Conservation (phyloP, 2,888 invertebrate genomes). For the Volucella zonaria region DNA sequence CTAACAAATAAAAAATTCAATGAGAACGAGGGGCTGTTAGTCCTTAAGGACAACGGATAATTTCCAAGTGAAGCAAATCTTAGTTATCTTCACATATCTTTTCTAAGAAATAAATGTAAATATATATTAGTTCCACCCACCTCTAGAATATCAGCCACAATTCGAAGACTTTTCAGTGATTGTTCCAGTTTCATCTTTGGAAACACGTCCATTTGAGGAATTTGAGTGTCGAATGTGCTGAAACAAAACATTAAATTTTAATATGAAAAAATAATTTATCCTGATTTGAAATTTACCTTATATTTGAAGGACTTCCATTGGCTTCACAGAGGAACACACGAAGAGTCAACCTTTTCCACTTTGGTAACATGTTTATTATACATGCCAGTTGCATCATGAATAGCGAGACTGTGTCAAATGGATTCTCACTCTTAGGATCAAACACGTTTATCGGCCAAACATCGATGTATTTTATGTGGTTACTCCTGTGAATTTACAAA, state of each 20-base stretch:
- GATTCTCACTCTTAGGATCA: slow-evolving; percentile 88
- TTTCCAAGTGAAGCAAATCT: too few relatives aligned
- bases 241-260: slow-evolving; percentile 17
- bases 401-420: slow-evolving; percentile 94
- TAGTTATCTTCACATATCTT: too few relatives aligned
- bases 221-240: slow-evolving; percentile 80
- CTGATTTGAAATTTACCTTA: slow-evolving; percentile 77
- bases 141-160: slow-evolving; percentile 91
- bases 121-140: slow-evolving; percentile 81
- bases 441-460: slow-evolving; percentile 98
- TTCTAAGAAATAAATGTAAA: too few relatives aligned
- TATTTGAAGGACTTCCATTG: slow-evolving; percentile 76
- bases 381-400: slow-evolving; percentile 99
- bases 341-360: slow-evolving; percentile 93
- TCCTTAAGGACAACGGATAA: too few relatives aligned
- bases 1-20: too few relatives aligned
- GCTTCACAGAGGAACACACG: slow-evolving; percentile 92
- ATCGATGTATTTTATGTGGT: slow-evolving; percentile 91
- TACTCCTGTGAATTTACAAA: slow-evolving; percentile 77
- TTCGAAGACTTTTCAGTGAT: slow-evolving; percentile 92
- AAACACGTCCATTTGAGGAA: slow-evolving; percentile 79
- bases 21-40: too few relatives aligned
- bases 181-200: slow-evolving; percentile 84
- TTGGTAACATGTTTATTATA: slow-evolving; percentile 94
- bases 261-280: neutral